These are phyloP conservation scores for Drosophila borborema DNA, from an alignment of 2,888 invertebrate genomes.

Conservation along the genomic window DNA sequence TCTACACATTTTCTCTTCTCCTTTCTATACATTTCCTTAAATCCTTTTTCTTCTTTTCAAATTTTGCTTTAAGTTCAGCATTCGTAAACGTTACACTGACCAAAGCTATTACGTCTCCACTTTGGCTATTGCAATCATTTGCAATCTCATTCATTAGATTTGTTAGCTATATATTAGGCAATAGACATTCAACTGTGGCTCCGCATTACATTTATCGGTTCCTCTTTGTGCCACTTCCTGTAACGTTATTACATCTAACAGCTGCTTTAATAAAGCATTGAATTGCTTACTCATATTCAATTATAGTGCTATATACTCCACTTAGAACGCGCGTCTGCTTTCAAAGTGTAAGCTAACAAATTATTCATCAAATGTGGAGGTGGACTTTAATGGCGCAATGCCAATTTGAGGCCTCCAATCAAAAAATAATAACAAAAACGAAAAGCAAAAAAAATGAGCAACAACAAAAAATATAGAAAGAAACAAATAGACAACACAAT, in stretches of 20 bases:
- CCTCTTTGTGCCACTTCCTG: not conserved
- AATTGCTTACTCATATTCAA: constrained; percentile 10
- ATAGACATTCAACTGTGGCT: too few species aligned
- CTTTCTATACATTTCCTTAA: not conserved
- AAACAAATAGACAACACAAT: constrained; percentile 12
- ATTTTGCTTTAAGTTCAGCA: not conserved
- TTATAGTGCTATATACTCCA: constrained; percentile 8
- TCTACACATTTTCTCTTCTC: not conserved
- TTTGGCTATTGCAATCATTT: too few species aligned
- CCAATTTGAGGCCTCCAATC: constrained; percentile 17
- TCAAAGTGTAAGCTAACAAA: constrained; percentile 5
- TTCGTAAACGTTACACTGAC: constrained; percentile 2
- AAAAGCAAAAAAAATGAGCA: too few species aligned
- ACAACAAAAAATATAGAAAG: constrained; percentile 1
- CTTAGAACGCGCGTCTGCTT: constrained; percentile 9
- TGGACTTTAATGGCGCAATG: constrained; percentile 14
- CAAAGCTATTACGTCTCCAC: too few species aligned
- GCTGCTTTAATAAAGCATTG: constrained; percentile 11
- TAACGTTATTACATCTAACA: constrained; percentile 4
- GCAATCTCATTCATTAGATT: too few species aligned
- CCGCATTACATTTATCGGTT: too few species aligned
- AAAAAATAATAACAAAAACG: not conserved
- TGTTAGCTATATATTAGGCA: too few species aligned
- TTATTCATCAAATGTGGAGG: constrained; percentile 27
- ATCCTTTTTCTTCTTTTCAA: not conserved